Evolutionary conservation across 2,888 invertebrate genomes (phyloP).

Genomic region (Drosophila ezoana): DNA sequence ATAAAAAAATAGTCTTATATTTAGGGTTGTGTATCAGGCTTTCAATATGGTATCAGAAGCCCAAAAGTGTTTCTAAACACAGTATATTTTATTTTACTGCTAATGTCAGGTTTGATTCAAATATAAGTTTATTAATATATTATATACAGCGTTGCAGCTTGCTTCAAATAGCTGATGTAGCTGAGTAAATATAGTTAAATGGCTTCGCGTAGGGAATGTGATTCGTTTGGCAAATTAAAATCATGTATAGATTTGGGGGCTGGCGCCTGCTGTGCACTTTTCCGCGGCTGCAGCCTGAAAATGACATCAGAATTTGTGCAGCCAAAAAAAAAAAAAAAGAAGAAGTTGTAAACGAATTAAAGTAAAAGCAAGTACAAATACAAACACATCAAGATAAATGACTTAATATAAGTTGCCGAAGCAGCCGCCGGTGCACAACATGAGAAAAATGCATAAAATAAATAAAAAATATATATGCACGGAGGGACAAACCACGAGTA

Average conservation of each 20-base stretch:
- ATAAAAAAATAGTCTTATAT: too few species aligned
- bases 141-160: too few species aligned
- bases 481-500: constrained; percentile 28
- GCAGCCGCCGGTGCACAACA: constrained; percentile 60
- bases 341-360: constrained; percentile 55
- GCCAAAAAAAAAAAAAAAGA: constrained; percentile 4
- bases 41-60: too few species aligned
- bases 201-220: constrained; percentile 20
- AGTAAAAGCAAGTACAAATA: constrained; percentile 46
- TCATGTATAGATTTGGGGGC: constrained; percentile 32
- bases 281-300: constrained; percentile 21
- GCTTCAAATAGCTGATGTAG: constrained; percentile 1
- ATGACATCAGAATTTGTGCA: constrained; percentile 42
- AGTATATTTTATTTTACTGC: too few species aligned
- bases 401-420: constrained; percentile 72
- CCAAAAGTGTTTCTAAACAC: too few species aligned
- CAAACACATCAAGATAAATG: constrained; percentile 70
- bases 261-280: constrained; percentile 44
- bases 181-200: constrained; percentile 8
- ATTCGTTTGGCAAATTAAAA: constrained; percentile 53
- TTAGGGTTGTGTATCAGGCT: too few species aligned
- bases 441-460: constrained; percentile 47
- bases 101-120: too few species aligned
- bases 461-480: neutral
- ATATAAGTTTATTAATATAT: too few species aligned